Base-by-base conservation (phyloP, 2,113 vertebrate genomes). In the Taurulus bubalis region DNA sequence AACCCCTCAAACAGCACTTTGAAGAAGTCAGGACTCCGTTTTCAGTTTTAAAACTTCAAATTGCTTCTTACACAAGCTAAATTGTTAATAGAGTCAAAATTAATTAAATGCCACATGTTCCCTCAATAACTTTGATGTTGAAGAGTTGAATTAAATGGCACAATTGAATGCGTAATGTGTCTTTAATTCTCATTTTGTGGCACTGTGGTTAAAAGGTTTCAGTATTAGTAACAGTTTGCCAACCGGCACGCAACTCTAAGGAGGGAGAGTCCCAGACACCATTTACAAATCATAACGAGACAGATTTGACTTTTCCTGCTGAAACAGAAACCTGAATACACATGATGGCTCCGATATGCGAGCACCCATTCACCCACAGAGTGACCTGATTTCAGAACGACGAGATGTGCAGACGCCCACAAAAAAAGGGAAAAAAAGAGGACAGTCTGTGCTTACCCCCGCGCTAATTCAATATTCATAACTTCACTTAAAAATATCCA, bases 401-500 rank as follows among this genome's bases (percentile, higher is more conserved):
- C 70, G 49, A 59, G 77, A 83, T 85, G 79, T 73, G 83, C 85
- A 87, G 67, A 80, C 71, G 66, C 68, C 59, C 79, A 71, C 47
- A 72, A 12, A 28, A 56, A 26, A 58, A 62, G 11, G n/a, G 11
- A 15, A 2, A 28, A 14, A 22, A 81, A 69, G 40, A 45, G 71
- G 34, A 80, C 79, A 74, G 71, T 20, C 63, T 82, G 80, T 83
- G 66, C 79, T 74, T 36, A 0, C 58, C 8, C 42, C 80, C 3
- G 2, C 22, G 4, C 75, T 79, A 55, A 85, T 87, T 90, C 74
- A 93, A 91, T 89, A 92, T 90, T 91, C 82, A 90, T 85, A 77
- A 88, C 85, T 84, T 86, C 79, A 81, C 81, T 77, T 87, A 84
- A 89, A 92, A 89, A 90, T 83, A 90, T 53, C 82, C 22, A 24